Evolutionary conservation across 2,113 vertebrate species (phyloP), one percentile per base, ranked within the genome.

Genomic region (Leptocoma aspasia): DNA sequence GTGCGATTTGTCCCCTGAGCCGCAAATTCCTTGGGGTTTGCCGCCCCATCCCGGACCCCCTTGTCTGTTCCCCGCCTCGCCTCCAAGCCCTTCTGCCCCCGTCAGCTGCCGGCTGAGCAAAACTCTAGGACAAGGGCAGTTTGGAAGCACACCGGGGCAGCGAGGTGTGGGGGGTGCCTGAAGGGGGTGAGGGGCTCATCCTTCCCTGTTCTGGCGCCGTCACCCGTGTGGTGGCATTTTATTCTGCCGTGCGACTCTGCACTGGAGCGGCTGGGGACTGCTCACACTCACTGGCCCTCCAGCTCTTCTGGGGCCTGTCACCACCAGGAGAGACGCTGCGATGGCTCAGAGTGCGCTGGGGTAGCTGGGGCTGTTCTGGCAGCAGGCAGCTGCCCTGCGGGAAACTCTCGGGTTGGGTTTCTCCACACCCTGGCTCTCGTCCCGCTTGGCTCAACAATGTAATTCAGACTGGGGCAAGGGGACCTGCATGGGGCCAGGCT

Each of bases 121-220:
- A 85, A 60, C 42, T 23, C 16, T 12, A 27, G 37, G 11, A 13
- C 73, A 6, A 4, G 31, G 54, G 44, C 21, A 31, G 37, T 8
- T 15, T 11, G 59, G 26, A 39, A 3, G 33, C 35, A 11, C 45
- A 11, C 4, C 1, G 19, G 13, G 37, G 13, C 70, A 49, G 56
- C 42, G 20, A 27, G 44, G 41, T 13, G 16, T 15, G 35, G 6
- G 31, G 52, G 19, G 28, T 47, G 41, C 9, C 23, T 21, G 19
- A 23, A 22, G 15, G 1, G 12, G 1, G 1, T n/a, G 41, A 7
- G 6, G 28, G 15, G 7, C 2, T 33, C 18, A 15, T 14, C 59
- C 18, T 26, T 41, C 60, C 42, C 30, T 42, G n/a, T 30, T 76
- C 33, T 59, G 37, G 13, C 56, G 47, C 8, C 0, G 44, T 15